Percentiles rank a stretch among this genome's conserved stretches.
phyloP scores from a whole-genome alignment of 2,888 invertebrate species.

The Biston stratarius region DNA sequence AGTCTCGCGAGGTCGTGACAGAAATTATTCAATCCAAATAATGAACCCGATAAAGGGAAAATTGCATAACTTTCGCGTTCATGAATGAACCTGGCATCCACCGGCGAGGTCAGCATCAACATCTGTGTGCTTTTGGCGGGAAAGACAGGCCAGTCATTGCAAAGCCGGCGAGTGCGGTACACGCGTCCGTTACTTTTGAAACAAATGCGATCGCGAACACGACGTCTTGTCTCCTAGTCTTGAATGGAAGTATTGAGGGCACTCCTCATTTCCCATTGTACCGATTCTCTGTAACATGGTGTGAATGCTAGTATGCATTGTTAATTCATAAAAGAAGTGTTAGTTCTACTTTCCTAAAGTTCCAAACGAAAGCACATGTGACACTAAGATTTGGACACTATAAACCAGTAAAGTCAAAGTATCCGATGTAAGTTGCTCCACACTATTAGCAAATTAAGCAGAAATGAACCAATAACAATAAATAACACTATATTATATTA shows the following conservation, averaged over 20 bases:
- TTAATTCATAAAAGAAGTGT: slow-evolving; percentile 76
- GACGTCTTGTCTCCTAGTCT: slow-evolving; percentile 79
- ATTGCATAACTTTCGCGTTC: slow-evolving; percentile 70
- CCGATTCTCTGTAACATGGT: slow-evolving; percentile 75
- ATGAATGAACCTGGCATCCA: slow-evolving; percentile 73
- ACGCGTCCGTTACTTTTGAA: slow-evolving; percentile 71
- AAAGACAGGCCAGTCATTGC: slow-evolving; percentile 75
- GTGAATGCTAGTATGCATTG: slow-evolving; percentile 76
- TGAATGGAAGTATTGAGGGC: slow-evolving; percentile 83
- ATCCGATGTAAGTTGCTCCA: slow-evolving; percentile 43
- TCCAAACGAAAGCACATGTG: slow-evolving; percentile 67
- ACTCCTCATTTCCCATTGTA: slow-evolving; percentile 79
- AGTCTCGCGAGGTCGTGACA: slow-evolving; percentile 54
- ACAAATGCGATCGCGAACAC: slow-evolving; percentile 79
- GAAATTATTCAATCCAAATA: slow-evolving; percentile 54
- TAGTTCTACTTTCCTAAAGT: slow-evolving; percentile 82
- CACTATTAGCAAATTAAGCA: slow-evolving; percentile 14
- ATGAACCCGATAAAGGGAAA: slow-evolving; percentile 60
- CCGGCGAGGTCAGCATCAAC: slow-evolving; percentile 54
- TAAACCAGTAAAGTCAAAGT: slow-evolving; percentile 37
- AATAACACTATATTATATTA: slow-evolving; percentile 5
- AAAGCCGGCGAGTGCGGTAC: slow-evolving; percentile 80
- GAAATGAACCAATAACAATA: slow-evolving; percentile 17
- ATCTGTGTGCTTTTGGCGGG: slow-evolving; percentile 80
- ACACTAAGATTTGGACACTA: slow-evolving; percentile 49